These are phyloP conservation scores for Labroides dimidiatus DNA, from an alignment of 2,797 vertebrate genomes.

Conservation along the genomic window DNA sequence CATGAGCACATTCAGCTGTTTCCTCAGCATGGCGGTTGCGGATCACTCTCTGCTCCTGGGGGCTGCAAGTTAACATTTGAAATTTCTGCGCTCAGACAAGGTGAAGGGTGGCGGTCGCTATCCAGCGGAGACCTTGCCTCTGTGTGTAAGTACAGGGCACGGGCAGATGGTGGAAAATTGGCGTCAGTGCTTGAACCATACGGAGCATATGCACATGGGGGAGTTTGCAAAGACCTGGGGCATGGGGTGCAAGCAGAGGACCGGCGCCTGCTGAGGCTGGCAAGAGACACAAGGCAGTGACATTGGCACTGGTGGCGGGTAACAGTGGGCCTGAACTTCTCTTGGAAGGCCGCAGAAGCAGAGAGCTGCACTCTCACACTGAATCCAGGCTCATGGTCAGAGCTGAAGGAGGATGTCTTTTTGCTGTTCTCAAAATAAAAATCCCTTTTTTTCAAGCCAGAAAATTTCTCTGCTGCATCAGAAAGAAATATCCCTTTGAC, in stretches of 20 bases:
- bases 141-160: conserved; percentile 72
- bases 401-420: not conserved
- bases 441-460: not conserved
- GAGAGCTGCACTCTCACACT: conserved; percentile 14
- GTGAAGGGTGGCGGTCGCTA: conserved; percentile 69
- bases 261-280: conserved; percentile 75
- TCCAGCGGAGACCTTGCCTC: conserved; percentile 72
- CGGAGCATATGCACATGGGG: conserved; percentile 82
- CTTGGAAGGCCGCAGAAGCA: conserved; percentile 32
- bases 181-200: conserved; percentile 79
- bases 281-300: conserved; percentile 69
- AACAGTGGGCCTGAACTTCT: conserved; percentile 44
- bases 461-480: conserved; percentile 1
- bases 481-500: not conserved
- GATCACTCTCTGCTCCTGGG: conserved; percentile 43
- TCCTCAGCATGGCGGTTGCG: conserved; percentile 21
- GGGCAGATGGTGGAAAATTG: conserved; percentile 86
- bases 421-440: not conserved
- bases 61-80: conserved; percentile 61
- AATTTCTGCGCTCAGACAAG: conserved; percentile 63
- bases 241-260: conserved; percentile 73
- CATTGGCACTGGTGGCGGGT: conserved; percentile 66
- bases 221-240: conserved; percentile 80
- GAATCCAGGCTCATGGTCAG: not conserved
- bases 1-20: conserved; percentile 25